Conservation (phyloP, 2,888 invertebrate species). For the Magallana nippona region DNA sequence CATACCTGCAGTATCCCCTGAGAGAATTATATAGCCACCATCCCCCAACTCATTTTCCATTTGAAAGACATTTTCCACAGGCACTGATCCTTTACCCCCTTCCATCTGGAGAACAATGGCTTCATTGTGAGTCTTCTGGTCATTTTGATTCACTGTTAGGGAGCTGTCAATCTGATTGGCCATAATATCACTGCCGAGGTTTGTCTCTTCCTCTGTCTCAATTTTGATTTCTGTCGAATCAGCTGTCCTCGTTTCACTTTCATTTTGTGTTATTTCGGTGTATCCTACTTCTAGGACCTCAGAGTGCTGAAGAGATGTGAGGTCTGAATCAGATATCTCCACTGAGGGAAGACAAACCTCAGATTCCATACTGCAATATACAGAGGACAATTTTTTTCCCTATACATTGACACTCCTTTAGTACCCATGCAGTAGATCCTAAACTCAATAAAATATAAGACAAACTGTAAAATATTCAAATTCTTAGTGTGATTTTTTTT, state of each 20-base stretch:
- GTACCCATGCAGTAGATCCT: too few relatives aligned
- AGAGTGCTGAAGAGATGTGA: not conserved
- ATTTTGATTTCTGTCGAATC: not conserved
- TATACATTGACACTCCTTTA: not conserved
- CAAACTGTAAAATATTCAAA: too few relatives aligned
- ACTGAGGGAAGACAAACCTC: constrained; percentile 2
- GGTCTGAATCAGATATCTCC: constrained; percentile 7
- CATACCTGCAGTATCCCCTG: constrained; percentile 51
- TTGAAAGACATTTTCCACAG: constrained; percentile 37
- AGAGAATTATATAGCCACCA: constrained; percentile 52
- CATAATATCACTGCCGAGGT: not conserved
- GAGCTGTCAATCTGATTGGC: not conserved
- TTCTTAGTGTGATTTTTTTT: too few relatives aligned
- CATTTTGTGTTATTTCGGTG: constrained; percentile 12
- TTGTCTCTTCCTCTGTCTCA: not conserved
- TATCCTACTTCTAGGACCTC: constrained; percentile 6
- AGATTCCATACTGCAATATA: not conserved
- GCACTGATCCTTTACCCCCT: not conserved
- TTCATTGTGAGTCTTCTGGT: not conserved
- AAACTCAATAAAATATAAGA: too few relatives aligned
- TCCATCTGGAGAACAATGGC: not conserved
- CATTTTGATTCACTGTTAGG: not conserved
- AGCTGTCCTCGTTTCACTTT: not conserved
- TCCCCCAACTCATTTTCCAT: constrained; percentile 35
- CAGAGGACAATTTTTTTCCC: not conserved